Conservation (phyloP, 1,140 invertebrate genomes). For the Ooceraea biroi region DNA sequence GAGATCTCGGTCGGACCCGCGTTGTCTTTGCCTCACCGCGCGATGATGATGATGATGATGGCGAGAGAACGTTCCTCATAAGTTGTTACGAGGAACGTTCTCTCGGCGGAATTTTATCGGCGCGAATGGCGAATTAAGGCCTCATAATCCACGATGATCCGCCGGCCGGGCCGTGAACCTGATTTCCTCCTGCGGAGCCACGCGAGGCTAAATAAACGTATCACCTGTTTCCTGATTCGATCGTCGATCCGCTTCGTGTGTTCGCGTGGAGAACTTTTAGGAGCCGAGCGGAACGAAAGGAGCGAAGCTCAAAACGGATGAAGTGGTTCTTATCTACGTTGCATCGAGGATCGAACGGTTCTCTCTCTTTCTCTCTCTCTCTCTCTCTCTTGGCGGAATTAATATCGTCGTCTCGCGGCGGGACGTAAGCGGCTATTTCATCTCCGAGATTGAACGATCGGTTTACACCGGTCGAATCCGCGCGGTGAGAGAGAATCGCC, state of each 20-base stretch:
- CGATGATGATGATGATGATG: background rate
- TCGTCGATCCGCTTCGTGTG: background rate
- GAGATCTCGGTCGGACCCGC: constrained; percentile 73
- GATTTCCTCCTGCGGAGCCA: constrained; percentile 14
- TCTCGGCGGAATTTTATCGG: constrained; percentile 5
- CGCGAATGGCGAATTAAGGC: constrained; percentile 35
- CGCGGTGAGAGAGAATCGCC: constrained; percentile 46
- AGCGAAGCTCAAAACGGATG: background rate
- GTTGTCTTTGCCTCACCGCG: constrained; percentile 43
- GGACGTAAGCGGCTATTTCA: background rate
- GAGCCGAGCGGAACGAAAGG: background rate
- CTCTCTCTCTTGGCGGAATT: constrained; percentile 26
- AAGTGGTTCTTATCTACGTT: constrained; percentile 24
- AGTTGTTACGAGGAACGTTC: no score
- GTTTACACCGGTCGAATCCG: constrained; percentile 26
- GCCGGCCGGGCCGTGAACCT: constrained; percentile 10
- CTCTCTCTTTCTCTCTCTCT: no score
- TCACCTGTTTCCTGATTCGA: constrained; percentile 28
- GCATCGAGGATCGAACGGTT: background rate
- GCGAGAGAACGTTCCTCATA: no score
- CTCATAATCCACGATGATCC: constrained; percentile 8
- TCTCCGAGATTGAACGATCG: constrained; percentile 26
- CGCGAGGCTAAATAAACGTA: background rate
- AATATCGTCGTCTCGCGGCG: background rate
- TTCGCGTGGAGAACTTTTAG: background rate